Conservation (phyloP, 2,113 vertebrate species). For the Diphyllodes magnificus region DNA sequence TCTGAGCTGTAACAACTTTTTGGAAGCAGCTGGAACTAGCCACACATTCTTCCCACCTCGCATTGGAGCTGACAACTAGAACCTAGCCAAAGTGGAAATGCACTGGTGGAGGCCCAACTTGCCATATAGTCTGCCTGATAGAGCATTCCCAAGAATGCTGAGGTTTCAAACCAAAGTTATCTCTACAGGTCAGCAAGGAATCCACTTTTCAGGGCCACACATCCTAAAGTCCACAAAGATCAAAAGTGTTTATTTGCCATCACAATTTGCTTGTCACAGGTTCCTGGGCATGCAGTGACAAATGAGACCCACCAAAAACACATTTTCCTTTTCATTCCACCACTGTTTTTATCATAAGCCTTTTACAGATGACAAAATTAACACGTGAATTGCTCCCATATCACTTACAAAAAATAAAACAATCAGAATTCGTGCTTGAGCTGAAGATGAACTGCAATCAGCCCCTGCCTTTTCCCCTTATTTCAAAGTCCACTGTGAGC, state of each 20-base stretch:
- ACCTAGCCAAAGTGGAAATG: not conserved
- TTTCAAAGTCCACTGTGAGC: not conserved
- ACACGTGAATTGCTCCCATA: not conserved
- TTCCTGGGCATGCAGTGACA: not conserved
- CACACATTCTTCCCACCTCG: not conserved
- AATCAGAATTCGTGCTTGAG: not conserved
- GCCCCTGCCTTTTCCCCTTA: not conserved
- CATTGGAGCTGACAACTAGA: not conserved
- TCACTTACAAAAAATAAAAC: not conserved
- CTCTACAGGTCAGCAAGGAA: not conserved
- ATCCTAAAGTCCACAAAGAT: not conserved
- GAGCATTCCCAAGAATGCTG: not conserved
- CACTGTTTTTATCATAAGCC: not conserved
- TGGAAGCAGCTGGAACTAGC: not conserved
- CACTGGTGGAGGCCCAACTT: not conserved
- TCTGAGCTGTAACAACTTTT: not conserved
- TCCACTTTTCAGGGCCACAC: not conserved
- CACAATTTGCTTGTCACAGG: not conserved
- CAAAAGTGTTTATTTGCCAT: not conserved
- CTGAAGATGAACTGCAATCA: not conserved
- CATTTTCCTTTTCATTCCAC: not conserved
- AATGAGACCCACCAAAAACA: not conserved
- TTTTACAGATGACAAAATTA: not conserved
- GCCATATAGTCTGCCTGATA: not conserved
- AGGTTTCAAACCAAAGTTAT: not conserved